These are phyloP conservation scores for Oreochromis niloticus DNA, from an alignment of 2,113 vertebrate genomes.

Conservation along the genomic window DNA sequence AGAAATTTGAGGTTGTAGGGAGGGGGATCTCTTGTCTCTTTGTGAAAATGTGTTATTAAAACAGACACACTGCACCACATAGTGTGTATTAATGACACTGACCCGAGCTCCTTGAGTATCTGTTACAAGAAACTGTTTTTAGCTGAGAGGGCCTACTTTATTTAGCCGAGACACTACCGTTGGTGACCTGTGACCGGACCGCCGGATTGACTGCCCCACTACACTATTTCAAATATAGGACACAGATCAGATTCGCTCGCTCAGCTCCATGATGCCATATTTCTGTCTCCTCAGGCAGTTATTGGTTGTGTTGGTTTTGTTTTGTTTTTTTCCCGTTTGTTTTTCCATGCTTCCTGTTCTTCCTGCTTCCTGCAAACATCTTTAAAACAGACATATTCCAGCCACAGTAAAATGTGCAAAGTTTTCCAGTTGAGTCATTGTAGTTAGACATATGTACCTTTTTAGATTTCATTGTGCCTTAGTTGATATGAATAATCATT, in stretches of 20 bases:
- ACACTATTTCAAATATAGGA: conserved; percentile 26
- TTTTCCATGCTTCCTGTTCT: background rate
- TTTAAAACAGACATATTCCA: background rate
- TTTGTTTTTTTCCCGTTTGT: background rate
- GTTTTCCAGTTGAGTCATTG: background rate
- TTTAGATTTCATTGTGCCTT: background rate
- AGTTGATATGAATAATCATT: background rate
- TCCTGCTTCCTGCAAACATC: background rate
- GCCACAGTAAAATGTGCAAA: background rate
- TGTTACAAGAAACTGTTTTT: conserved; percentile 37
- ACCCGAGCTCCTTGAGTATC: background rate
- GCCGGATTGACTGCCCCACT: background rate
- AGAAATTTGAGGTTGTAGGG: background rate
- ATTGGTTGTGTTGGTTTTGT: background rate
- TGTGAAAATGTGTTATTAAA: background rate
- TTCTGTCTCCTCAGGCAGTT: background rate
- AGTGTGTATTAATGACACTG: background rate
- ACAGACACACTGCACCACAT: background rate
- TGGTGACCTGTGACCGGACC: conserved; percentile 28
- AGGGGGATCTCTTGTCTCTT: background rate
- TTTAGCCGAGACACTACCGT: background rate
- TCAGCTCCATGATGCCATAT: background rate
- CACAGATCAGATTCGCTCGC: background rate
- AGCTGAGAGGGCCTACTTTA: background rate
- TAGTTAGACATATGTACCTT: background rate